Evolutionary conservation across 2,888 invertebrate species (phyloP), one percentile per base, ranked within the genome.

Genomic region (Clitarchus hookeri): DNA sequence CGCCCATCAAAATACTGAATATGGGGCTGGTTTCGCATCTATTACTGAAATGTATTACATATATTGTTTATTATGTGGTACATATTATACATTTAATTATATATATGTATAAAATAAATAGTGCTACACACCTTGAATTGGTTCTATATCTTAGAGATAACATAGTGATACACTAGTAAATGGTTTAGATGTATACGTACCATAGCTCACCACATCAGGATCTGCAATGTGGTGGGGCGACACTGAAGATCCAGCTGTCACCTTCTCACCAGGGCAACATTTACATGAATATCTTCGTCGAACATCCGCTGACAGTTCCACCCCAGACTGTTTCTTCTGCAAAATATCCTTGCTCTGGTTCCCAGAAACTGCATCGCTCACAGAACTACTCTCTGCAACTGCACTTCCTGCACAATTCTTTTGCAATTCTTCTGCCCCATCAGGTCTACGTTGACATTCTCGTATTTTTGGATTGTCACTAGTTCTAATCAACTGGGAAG

Each of bases 131-230:
- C 36, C 36, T 36, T 36, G 4, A 36, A 36, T 36, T 36, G 36
- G 36, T 36, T 36, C 36, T 36, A 36, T 36, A 36, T 36, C 36
- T 36, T 36, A 36, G 36, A 36, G 36, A 36, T 36, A 36, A 3
- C 36, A 36, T 36, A 36, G 36, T 36, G 36, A 36, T 4, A 36
- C 4, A 36, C 36, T 36, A 36, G 36, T 48, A 48, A 48, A 48
- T 48, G 48, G 48, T 13, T 48, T 48, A 16, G 8, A 11, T 48
- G 48, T 3, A 85, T 44, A 85, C 87, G 79, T 84, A 87, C 87
- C 87, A 84, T 85, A 87, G 77, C 84, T 84, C 44, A 84, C 85
- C 6, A 79, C 84, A 84, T 87, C 87, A 83, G 65, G 65, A 65
- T 65, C 65, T 16, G 65, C 65, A n/a, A n/a, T 65, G n/a, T 23